These are phyloP conservation scores for Campaea margaritaria DNA, from an alignment of 2,888 invertebrate species.

Conservation along the genomic window DNA sequence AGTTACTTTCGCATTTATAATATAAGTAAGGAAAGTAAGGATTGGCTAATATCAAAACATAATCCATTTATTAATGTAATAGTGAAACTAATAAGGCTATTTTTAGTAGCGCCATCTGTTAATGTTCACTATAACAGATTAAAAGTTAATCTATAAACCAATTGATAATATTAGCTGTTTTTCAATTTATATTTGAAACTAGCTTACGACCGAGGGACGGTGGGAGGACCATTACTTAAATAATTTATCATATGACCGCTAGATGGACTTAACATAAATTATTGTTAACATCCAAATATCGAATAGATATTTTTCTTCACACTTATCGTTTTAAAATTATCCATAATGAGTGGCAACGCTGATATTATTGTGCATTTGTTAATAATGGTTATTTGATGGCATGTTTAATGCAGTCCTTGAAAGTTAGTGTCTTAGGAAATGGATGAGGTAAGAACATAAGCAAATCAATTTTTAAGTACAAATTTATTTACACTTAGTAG, in stretches of 20 bases:
- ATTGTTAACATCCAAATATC: too few species aligned
- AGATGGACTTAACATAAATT: conserved; percentile 12
- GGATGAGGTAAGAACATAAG: not conserved
- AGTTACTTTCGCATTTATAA: too few species aligned
- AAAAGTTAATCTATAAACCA: too few species aligned
- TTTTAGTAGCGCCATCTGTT: not conserved
- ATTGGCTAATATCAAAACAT: too few species aligned
- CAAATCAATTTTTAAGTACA: not conserved
- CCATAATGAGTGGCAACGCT: not conserved
- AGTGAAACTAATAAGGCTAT: not conserved
- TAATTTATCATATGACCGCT: conserved; percentile 8
- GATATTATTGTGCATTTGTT: conserved; percentile 10
- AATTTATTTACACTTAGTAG: conserved; percentile 37
- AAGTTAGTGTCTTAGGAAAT: not conserved
- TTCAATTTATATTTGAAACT: too few species aligned
- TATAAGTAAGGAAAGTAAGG: too few species aligned
- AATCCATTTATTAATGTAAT: too few species aligned
- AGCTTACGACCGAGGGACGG: too few species aligned
- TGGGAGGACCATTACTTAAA: not conserved
- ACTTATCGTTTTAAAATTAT: not conserved
- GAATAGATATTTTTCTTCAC: too few species aligned
- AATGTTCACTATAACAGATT: too few species aligned
- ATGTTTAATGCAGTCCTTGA: conserved; percentile 21
- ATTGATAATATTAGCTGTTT: too few species aligned
- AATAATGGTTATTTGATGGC: conserved; percentile 21